phyloP scores from a whole-genome alignment of 1,140 invertebrate species.

The Drosophila rhopaloa region DNA sequence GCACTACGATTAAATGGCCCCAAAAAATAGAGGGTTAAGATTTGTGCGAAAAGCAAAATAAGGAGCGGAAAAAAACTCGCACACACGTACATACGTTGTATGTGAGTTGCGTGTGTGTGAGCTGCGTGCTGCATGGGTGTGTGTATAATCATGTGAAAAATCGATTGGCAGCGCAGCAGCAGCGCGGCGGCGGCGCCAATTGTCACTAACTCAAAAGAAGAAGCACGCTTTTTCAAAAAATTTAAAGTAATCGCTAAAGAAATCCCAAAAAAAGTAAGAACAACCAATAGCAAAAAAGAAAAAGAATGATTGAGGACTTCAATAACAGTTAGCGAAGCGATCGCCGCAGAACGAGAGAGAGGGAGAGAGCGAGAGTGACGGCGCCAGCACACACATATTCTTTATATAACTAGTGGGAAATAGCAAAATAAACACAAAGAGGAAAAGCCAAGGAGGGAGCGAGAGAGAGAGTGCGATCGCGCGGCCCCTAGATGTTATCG shows the following conservation, averaged over 20 bases:
- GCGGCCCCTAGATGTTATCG: slow-evolving; percentile 52
- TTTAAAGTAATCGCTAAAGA: slow-evolving; percentile 31
- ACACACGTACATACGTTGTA: slow-evolving; percentile 12
- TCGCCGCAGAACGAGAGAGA: neutral
- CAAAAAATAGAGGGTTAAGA: slow-evolving; percentile 13
- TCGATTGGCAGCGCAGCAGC: slow-evolving; percentile 77
- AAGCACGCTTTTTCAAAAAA: slow-evolving; percentile 55
- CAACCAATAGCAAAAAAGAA: neutral
- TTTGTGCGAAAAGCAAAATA: slow-evolving; percentile 24
- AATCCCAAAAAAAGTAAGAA: slow-evolving; percentile 14
- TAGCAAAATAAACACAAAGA: slow-evolving; percentile 27
- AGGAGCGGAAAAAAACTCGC: slow-evolving; percentile 45
- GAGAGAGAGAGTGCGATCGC: slow-evolving; percentile 11
- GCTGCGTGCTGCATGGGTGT: slow-evolving; percentile 21
- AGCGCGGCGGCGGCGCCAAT: slow-evolving; percentile 65
- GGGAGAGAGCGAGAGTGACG: slow-evolving; percentile 39
- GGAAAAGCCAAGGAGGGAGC: slow-evolving; percentile 10
- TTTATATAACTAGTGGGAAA: slow-evolving; percentile 50
- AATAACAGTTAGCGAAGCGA: slow-evolving; percentile 13
- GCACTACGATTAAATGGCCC: neutral
- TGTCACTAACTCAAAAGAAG: slow-evolving; percentile 75
- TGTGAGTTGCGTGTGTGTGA: slow-evolving; percentile 14
- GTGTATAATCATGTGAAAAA: slow-evolving; percentile 84
- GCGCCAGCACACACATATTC: slow-evolving; percentile 51
- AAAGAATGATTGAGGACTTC: slow-evolving; percentile 6